Conservation (phyloP, 2,888 invertebrate genomes). For the Rhagium mordax region DNA sequence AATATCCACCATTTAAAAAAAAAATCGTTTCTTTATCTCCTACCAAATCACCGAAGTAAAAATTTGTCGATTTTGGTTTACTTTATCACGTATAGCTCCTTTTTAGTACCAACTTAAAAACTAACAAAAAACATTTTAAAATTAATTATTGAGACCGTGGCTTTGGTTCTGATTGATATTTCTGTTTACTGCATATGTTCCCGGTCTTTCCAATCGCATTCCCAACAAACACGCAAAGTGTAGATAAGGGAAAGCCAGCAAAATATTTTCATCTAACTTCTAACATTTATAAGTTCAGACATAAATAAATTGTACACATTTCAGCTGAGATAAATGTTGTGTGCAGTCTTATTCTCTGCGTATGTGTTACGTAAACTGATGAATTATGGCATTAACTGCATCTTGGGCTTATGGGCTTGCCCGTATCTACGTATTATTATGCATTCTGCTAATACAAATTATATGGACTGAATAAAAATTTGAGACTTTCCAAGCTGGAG, state of each 20-base stretch:
- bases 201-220: not conserved
- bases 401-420: slow-evolving; percentile 1
- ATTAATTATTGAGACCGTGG: no score
- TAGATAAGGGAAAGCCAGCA: not conserved
- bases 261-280: not conserved
- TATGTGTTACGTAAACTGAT: slow-evolving; percentile 9
- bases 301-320: slow-evolving; percentile 14
- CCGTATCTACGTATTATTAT: not conserved
- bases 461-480: not conserved
- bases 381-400: slow-evolving; percentile 13
- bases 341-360: not conserved
- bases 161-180: no score
- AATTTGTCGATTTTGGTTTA: no score
- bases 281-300: not conserved
- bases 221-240: not conserved
- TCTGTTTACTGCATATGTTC: not conserved
- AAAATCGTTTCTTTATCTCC: no score
- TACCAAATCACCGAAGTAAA: no score
- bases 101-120: no score
- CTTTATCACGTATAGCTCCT: no score
- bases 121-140: no score
- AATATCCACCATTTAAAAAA: no score
- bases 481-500: not conserved
- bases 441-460: not conserved
- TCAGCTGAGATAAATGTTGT: not conserved